Evolutionary conservation across 2,113 vertebrate genomes (phyloP).

Genomic region (Arvicanthis niloticus): DNA sequence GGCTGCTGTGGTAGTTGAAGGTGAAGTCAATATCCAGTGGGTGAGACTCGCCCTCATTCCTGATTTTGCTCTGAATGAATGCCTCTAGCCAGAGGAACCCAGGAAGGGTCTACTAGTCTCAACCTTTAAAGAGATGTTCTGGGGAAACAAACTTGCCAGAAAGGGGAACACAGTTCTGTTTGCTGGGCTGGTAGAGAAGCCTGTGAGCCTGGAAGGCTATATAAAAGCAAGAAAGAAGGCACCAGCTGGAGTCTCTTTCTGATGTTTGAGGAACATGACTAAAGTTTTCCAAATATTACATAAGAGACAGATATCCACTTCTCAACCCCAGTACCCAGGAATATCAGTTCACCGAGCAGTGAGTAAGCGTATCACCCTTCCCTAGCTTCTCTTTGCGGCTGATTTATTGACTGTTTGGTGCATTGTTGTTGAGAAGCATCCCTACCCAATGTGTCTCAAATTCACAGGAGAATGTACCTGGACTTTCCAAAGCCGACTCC

Average conservation of each 20-base stretch:
- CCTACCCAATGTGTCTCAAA: neutral
- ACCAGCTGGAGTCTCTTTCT: neutral
- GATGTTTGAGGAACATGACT: constrained; percentile 12
- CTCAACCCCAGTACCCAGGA: neutral
- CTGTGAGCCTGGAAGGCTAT: neutral
- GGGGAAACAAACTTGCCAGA: constrained; percentile 82
- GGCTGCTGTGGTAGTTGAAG: constrained; percentile 85
- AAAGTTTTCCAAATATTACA: constrained; percentile 4
- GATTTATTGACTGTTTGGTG: neutral
- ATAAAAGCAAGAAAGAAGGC: constrained; percentile 40
- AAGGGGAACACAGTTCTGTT: constrained; percentile 62
- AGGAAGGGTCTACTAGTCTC: constrained; percentile 74
- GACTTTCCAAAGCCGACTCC: neutral
- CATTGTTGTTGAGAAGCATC: neutral
- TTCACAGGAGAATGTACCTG: constrained; percentile 34
- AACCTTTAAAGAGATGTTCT: constrained; percentile 83
- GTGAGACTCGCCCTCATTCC: constrained; percentile 86
- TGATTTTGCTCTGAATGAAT: constrained; percentile 85
- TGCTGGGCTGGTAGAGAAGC: neutral
- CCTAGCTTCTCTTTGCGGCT: neutral
- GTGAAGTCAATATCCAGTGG: constrained; percentile 85
- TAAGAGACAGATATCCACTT: neutral
- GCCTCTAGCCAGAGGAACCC: constrained; percentile 79
- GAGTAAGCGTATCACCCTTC: neutral
- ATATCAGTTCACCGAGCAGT: neutral